Evolutionary conservation across 2,888 invertebrate species (phyloP), one percentile per base, ranked within the genome.

Genomic region (Amiota mariae): DNA sequence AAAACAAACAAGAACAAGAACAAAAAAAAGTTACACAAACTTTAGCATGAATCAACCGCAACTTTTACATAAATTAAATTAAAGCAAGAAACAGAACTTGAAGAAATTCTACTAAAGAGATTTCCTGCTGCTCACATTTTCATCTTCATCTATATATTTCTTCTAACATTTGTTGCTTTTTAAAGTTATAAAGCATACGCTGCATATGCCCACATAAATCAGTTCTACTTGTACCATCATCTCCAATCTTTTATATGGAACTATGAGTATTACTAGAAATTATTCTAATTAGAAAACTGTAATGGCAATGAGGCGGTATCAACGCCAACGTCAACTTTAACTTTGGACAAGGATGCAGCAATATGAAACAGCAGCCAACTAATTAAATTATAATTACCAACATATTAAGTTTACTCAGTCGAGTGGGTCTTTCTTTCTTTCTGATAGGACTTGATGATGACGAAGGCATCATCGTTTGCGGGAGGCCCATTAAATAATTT

Each of bases 351-450:
- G 63, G 10, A 57, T 18, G 73, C 51, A 70, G 73, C 66, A 70
- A 73, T 46, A 12, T 36, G 36, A 36, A 36, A 6, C 8, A 54
- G 67, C 74, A 72, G 73, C 68, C 70, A 36, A 6, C 36, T 82
- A 85, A 83, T 83, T 83, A 81, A 85, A 83, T 85, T 85, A 83
- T 83, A 85, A 85, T 83, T 82, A 84, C 77, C 80, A 79, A 77
- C 74, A 74, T 76, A 68, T 68, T 68, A 66, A 48, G n/a, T 64
- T n/a, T 66, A 46, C 13, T 46, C 36, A 12, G 63, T 11, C 36
- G 13, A 3, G 24, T 46, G 63, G 12, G 3, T 36, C 36, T 6
- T 6, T 24, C 24, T 24, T 24, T 3, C 24, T 24, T 24, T 24
- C 24, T 24, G 24, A 24, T 48, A 3, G 18, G 0, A 24, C 13